Evolutionary conservation across 2,888 invertebrate genomes (phyloP).

Genomic region (Colletes collaris): DNA sequence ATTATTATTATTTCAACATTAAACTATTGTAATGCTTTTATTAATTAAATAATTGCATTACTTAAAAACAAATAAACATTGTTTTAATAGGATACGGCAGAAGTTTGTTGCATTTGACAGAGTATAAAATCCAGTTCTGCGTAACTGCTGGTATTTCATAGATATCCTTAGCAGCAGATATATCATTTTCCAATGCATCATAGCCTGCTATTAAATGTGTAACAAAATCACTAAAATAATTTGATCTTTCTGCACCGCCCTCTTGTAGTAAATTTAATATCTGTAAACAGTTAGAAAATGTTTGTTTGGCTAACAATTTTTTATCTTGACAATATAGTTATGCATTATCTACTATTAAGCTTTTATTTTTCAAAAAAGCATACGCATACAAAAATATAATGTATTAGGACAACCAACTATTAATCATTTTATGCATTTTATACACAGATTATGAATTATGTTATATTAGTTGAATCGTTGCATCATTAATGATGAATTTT

Average conservation of each 20-base stretch:
- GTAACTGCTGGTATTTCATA: constrained; percentile 96
- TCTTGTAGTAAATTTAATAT: constrained; percentile 90
- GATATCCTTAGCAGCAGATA: constrained; percentile 95
- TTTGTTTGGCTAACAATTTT: constrained; percentile 8
- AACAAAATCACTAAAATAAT: constrained; percentile 95
- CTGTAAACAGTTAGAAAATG: constrained; percentile 83
- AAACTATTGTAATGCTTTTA: background rate
- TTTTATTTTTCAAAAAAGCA: background rate
- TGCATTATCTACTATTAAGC: background rate
- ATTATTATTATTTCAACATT: background rate
- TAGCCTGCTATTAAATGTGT: constrained; percentile 96
- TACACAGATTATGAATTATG: background rate
- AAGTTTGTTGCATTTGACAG: constrained; percentile 85
- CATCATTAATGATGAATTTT: background rate
- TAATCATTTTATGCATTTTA: too few species aligned
- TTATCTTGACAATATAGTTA: background rate
- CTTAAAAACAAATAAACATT: constrained; percentile 8
- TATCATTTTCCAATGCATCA: constrained; percentile 93
- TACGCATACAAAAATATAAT: background rate
- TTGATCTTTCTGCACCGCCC: constrained; percentile 94
- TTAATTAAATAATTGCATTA: background rate
- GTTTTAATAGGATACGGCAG: constrained; percentile 85
- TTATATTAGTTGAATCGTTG: background rate
- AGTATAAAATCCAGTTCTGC: constrained; percentile 91
- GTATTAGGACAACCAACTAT: too few species aligned